Evolutionary conservation across 2,113 vertebrate genomes (phyloP).

Genomic region (Melospiza georgiana): DNA sequence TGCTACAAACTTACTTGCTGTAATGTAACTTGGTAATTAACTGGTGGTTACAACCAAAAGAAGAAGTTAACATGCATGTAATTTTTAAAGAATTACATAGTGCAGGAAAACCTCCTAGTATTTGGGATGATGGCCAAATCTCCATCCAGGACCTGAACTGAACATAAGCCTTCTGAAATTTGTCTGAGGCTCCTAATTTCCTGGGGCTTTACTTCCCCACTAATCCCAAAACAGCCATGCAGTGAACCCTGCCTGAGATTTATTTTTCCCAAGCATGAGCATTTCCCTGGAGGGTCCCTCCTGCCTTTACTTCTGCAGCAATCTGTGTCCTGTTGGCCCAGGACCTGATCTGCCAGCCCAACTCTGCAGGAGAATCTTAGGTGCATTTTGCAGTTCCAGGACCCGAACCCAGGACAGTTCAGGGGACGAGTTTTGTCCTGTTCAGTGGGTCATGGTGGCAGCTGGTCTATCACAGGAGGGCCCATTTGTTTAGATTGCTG

Average conservation of each 20-base stretch:
- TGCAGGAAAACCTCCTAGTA: neutral
- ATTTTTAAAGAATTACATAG: slow-evolving; percentile 3
- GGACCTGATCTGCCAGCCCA: neutral
- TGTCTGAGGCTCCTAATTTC: neutral
- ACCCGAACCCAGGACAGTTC: rapidly evolving
- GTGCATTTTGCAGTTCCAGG: neutral
- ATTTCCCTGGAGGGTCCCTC: neutral
- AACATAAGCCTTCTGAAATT: neutral
- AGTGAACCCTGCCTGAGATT: neutral
- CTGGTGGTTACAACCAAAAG: neutral
- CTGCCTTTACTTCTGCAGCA: neutral
- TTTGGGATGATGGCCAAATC: neutral
- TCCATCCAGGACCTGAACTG: neutral
- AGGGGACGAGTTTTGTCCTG: neutral
- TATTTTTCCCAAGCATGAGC: rapidly evolving
- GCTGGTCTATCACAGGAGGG: rapidly evolving
- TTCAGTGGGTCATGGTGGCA: neutral
- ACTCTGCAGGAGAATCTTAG: neutral
- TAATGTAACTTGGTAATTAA: neutral
- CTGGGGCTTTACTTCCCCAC: neutral
- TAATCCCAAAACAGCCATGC: neutral
- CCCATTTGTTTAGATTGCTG: neutral
- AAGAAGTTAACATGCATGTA: rapidly evolving
- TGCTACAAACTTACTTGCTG: neutral
- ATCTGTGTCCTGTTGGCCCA: neutral